Evolutionary conservation across 2,797 vertebrate species (phyloP), one percentile per base, ranked within the genome.

Genomic region (Rhyacichthys aspro): DNA sequence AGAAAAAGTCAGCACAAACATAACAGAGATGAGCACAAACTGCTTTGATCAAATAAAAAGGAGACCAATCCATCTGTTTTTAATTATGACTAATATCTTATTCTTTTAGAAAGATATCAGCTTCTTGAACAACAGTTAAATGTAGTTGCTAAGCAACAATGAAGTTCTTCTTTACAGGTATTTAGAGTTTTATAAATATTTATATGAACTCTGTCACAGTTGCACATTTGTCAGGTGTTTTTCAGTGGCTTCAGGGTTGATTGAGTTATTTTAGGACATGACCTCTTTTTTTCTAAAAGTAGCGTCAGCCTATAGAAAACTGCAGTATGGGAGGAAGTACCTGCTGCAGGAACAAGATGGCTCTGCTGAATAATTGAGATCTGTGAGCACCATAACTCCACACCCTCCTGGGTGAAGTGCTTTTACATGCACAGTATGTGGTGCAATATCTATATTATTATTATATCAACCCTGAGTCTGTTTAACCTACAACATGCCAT

Each of bases 61-160:
- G 23, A 28, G 23, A 1, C 23, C 4, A 28, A 5, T 28, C 23
- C 23, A 28, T 28, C 3, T 5, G 23, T 28, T 28, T 28, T 28
- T 28, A 2, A 28, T 28, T 6, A 28, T 3, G 7, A 9, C 18
- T 41, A 41, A 12, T 41, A 41, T 41, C 23, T 14, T 56, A 19
- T 57, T 61, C 6, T 15, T 38, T 8, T 1, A 0, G 9, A 19
- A 14, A 62, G 8, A 33, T 19, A 7, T 23, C 36, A 11, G 33
- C 17, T 37, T 37, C 16, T 41, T 23, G 1, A 53, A 28, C 37
- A 41, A 39, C 43, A 36, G 38, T 48, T 59, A 42, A 23, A 32
- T 32, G 57, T 36, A 28, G 80, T 86, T 80, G 78, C 83, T 72
- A 63, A 49, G 76, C 70, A 82, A 87, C 76, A 63, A 52, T 37